Conservation (phyloP, 2,797 vertebrate genomes). For the Nannoperca australis region DNA sequence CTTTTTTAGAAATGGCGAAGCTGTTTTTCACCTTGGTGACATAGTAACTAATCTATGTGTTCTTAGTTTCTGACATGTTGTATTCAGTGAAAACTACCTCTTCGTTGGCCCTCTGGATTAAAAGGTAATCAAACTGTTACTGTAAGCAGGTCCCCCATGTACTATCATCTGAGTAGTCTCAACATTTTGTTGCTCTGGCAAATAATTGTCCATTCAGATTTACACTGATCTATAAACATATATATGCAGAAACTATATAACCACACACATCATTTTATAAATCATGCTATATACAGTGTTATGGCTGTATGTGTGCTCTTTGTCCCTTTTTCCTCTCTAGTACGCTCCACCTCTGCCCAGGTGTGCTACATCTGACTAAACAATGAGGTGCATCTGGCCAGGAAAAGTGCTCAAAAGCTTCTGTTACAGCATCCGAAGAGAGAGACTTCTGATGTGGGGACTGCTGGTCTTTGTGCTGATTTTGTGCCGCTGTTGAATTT, state of each 20-base stretch:
- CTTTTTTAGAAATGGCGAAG: background rate
- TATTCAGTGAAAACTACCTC: background rate
- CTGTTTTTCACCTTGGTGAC: constrained; percentile 37
- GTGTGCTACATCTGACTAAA: too few relatives aligned
- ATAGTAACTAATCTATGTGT: constrained; percentile 6
- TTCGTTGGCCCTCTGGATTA: background rate
- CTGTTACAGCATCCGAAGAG: too few relatives aligned
- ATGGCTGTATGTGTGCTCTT: too few relatives aligned
- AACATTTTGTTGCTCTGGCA: background rate
- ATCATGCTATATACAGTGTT: background rate
- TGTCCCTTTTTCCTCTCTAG: too few relatives aligned
- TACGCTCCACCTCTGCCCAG: too few relatives aligned
- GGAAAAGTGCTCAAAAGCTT: too few relatives aligned
- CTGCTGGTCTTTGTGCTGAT: too few relatives aligned
- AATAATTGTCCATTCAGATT: background rate
- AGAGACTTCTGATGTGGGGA: too few relatives aligned
- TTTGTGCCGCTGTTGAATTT: too few relatives aligned
- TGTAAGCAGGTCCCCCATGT: background rate
- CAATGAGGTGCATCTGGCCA: too few relatives aligned
- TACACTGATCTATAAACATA: background rate
- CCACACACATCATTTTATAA: background rate
- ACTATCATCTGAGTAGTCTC: background rate
- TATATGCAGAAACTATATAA: background rate
- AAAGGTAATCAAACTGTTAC: background rate
- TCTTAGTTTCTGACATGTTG: constrained; percentile 6